Conservation (phyloP, 2,797 vertebrate species). For the Sphenodon punctatus region DNA sequence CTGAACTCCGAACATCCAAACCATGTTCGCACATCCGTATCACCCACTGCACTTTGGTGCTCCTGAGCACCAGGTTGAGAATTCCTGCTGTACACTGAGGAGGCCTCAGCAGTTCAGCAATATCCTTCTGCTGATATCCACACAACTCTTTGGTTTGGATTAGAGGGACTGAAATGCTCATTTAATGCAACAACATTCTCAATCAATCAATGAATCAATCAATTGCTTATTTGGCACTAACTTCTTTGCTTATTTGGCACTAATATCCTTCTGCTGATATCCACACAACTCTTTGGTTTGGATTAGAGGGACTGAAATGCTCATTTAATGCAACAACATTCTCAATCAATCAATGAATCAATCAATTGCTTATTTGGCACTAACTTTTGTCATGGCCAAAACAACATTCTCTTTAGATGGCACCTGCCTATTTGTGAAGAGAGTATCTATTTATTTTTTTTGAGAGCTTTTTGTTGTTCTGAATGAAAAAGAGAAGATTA, state of each 20-base stretch:
- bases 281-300: neutral
- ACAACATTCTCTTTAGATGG: no score
- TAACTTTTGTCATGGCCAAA: no score
- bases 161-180: neutral
- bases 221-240: no score
- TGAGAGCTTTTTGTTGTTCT: neutral
- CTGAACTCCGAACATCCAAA: no score
- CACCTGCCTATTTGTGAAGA: neutral
- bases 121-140: slow-evolving; percentile 6
- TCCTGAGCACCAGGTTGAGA: no score
- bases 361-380: no score
- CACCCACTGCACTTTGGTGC: no score
- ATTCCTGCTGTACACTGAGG: no score
- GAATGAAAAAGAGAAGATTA: neutral
- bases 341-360: no score
- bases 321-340: neutral
- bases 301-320: neutral
- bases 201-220: no score
- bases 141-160: neutral
- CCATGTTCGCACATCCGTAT: no score
- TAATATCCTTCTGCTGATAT: slow-evolving; percentile 5
- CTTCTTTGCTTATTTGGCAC: no score
- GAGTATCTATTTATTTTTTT: neutral
- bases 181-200: neutral
- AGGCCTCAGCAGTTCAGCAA: slow-evolving; percentile 15